Percentiles rank a stretch among this genome's conserved stretches.
phyloP scores from a whole-genome alignment of 1,140 invertebrate species.

The Meloidogyne chitwoodi region DNA sequence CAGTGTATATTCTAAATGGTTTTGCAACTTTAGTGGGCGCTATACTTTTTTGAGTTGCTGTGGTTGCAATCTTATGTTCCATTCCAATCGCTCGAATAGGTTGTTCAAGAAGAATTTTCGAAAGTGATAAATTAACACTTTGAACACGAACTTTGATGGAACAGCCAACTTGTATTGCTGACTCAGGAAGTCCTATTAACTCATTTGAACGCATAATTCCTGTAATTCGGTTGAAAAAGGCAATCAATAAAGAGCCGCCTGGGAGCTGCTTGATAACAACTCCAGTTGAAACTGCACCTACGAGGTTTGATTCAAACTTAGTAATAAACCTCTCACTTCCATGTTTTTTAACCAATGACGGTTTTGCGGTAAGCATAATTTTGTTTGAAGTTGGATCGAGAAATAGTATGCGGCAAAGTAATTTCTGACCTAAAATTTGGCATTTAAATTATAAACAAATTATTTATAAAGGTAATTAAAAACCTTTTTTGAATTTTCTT shows the following conservation, averaged over 20 bases:
- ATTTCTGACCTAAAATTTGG: slow-evolving; percentile 38
- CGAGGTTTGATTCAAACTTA: background rate
- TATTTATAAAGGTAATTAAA: background rate
- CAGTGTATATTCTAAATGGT: slow-evolving; percentile 46
- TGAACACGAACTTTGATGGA: slow-evolving; percentile 32
- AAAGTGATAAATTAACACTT: background rate
- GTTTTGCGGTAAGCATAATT: slow-evolving; percentile 46
- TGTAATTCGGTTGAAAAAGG: slow-evolving; percentile 26
- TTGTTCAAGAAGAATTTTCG: slow-evolving; percentile 22
- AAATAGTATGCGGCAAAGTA: slow-evolving; percentile 46
- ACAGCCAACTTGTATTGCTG: slow-evolving; percentile 23
- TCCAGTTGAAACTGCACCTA: slow-evolving; percentile 22
- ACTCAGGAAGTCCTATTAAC: background rate
- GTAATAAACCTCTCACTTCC: slow-evolving; percentile 18
- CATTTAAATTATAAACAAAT: background rate
- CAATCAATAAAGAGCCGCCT: slow-evolving; percentile 21
- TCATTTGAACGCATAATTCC: no score
- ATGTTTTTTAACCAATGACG: slow-evolving; percentile 26
- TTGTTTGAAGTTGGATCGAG: slow-evolving; percentile 27
- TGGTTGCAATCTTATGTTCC: background rate
- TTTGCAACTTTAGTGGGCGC: slow-evolving; percentile 29
- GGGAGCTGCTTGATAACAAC: slow-evolving; percentile 20
- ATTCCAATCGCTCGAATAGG: background rate
- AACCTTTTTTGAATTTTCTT: slow-evolving; percentile 43
- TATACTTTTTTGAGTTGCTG: background rate